Conservation (phyloP, 2,113 vertebrate species). For the Megaleporinus macrocephalus region DNA sequence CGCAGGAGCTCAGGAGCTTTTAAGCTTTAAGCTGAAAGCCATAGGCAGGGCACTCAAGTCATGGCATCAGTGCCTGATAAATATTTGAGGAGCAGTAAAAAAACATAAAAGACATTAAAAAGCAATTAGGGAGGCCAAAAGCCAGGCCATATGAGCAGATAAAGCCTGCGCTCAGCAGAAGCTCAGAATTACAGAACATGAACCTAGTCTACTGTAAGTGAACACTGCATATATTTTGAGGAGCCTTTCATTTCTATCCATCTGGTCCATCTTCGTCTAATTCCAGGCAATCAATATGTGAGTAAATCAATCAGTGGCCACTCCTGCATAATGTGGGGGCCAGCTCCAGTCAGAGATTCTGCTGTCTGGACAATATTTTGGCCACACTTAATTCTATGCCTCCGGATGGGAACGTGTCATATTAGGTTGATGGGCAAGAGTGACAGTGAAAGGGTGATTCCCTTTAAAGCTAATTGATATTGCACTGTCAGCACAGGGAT, state of each 20-base stretch:
- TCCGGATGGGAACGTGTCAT: background rate
- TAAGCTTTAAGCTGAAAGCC: conserved; percentile 2
- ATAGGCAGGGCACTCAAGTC: background rate
- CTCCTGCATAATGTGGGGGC: background rate
- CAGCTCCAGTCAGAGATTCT: background rate
- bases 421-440: background rate
- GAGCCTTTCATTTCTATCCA: background rate
- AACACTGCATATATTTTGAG: background rate
- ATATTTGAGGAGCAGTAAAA: conserved; percentile 56
- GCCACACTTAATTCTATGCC: background rate
- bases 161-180: conserved; percentile 11
- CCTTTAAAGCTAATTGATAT: conserved; percentile 37
- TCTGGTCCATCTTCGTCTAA: background rate
- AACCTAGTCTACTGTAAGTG: background rate
- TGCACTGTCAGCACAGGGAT: background rate
- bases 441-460: conserved; percentile 29
- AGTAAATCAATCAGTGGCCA: background rate
- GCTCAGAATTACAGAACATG: background rate
- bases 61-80: conserved; percentile 36
- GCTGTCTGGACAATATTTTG: background rate
- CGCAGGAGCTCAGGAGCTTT: background rate
- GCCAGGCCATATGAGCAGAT: conserved; percentile 13
- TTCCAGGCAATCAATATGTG: background rate
- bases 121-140: conserved; percentile 48
- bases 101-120: conserved; percentile 62